Percentiles rank a stretch among this genome's conserved stretches.
phyloP scores from a whole-genome alignment of 2,888 invertebrate genomes.

The Papilio elwesi region DNA sequence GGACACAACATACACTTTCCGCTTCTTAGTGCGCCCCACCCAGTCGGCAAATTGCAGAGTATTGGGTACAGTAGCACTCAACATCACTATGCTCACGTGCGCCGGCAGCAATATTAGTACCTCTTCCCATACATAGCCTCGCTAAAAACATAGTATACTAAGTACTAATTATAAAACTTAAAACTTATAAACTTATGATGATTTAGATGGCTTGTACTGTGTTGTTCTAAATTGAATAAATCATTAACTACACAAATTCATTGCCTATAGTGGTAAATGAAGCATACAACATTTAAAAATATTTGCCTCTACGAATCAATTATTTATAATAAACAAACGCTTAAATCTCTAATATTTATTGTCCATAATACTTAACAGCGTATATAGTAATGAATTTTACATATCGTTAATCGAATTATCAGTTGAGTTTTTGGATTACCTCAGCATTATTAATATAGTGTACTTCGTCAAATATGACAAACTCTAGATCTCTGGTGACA shows the following conservation, averaged over 20 bases:
- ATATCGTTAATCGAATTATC: too few species aligned
- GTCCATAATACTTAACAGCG: too few species aligned
- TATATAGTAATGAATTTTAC: too few species aligned
- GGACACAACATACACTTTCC: slow-evolving; percentile 96
- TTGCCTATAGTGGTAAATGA: too few species aligned
- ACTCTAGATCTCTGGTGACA: slow-evolving; percentile 97
- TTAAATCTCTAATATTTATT: too few species aligned
- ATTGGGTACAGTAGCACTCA: slow-evolving; percentile 99
- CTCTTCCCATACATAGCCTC: slow-evolving; percentile 99
- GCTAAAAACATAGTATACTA: slow-evolving; percentile 68
- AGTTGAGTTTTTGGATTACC: slow-evolving; percentile 67
- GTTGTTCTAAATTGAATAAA: too few species aligned
- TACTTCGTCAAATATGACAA: slow-evolving; percentile 99
- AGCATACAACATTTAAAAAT: too few species aligned
- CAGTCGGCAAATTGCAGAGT: slow-evolving; percentile 97
- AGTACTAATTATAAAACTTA: neutral
- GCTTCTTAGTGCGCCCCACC: slow-evolving; percentile 94
- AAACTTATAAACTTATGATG: too few species aligned
- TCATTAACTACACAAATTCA: neutral
- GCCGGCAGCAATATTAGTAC: slow-evolving; percentile 97
- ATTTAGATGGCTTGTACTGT: too few species aligned
- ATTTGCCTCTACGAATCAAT: too few species aligned
- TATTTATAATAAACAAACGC: too few species aligned
- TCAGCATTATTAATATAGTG: slow-evolving; percentile 99
- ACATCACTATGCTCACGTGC: slow-evolving; percentile 97